A percentile compares a stretch with the other conserved stretches of the same genome.
These are phyloP conservation scores for Cariama cristata DNA, from an alignment of 2,113 vertebrate genomes.

Conservation along the genomic window DNA sequence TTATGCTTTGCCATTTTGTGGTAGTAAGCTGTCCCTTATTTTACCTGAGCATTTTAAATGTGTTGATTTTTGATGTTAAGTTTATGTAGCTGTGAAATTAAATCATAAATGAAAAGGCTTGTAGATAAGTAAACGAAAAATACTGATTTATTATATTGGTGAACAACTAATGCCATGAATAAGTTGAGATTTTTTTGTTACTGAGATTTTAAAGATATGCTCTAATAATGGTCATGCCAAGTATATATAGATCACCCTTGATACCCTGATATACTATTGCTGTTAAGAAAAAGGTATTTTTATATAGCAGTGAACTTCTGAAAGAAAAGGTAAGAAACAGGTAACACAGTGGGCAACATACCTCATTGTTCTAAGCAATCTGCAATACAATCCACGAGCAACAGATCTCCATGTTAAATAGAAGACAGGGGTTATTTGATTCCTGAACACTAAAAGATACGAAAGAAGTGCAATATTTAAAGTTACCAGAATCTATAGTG, in stretches of 20 bases:
- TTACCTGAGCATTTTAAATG: neutral
- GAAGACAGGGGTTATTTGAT: neutral
- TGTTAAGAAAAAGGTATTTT: neutral
- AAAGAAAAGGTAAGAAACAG: neutral
- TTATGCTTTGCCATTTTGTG: neutral
- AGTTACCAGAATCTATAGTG: neutral
- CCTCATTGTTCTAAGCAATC: neutral
- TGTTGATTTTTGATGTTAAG: neutral
- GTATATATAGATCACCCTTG: neutral
- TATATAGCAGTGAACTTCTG: neutral
- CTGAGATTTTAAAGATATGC: neutral
- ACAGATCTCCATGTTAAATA: neutral
- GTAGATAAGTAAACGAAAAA: conserved; percentile 51
- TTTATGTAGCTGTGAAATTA: conserved; percentile 62
- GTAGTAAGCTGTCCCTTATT: neutral
- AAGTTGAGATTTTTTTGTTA: neutral
- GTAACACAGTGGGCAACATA: neutral
- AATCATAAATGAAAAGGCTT: conserved; percentile 61
- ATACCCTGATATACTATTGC: neutral
- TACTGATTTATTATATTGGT: conserved; percentile 44
- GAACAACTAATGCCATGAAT: neutral
- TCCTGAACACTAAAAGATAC: neutral
- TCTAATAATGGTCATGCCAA: neutral
- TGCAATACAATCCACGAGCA: neutral
- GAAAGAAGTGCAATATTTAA: neutral